Base-by-base conservation (phyloP, 1,140 invertebrate genomes). In the Rhizoglyphus robini region DNA sequence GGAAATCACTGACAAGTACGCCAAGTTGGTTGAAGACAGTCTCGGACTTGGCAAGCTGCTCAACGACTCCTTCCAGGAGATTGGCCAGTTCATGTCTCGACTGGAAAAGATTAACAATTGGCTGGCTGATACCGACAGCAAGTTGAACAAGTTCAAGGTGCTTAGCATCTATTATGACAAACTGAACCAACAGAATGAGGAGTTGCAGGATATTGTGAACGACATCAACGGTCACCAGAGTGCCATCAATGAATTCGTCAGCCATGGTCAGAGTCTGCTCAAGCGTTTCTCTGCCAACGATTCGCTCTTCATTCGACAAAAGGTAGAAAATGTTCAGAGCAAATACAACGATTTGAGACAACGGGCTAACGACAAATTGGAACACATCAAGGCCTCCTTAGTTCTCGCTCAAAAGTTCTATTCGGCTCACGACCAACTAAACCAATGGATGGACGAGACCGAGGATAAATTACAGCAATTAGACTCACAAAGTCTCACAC, bases 271-370 rank as follows among this genome's bases (percentile, higher is more conserved):
- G 1, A 90, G 96, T 72, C 78, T 96, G 0, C 94, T 95, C 88
- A 90, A 89, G 72, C 90, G 94, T 73, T 95, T 94, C n/a, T 89
- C 88, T 0, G 88, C 84, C 65, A 90, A 93, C 74, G 92, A 96
- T 76, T 91, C 90, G 0, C 78, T 96, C 57, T 88, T 91, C 72
- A 78, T 96, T 0, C 94, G 96, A 75, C 90, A 94, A 71, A 94
- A 95, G 74, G 76, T 96, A 25, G 92, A 96, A 71, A 88, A 87
- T 0, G 76, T 96, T n/a, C 89, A 92, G 74, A 77, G 89, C 34
- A 82, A 91, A 30, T 97, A 92, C 75, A 87, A 87, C 65, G 91
- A 94, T 70, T 79, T 96, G 0, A 88, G 86, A 0, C 84, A 83
- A 29, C 83, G 86, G 29, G 88, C 89, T 18, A 84, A 88, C 4